Conservation (phyloP, 2,797 vertebrate genomes). For the Xerus rutilus region DNA sequence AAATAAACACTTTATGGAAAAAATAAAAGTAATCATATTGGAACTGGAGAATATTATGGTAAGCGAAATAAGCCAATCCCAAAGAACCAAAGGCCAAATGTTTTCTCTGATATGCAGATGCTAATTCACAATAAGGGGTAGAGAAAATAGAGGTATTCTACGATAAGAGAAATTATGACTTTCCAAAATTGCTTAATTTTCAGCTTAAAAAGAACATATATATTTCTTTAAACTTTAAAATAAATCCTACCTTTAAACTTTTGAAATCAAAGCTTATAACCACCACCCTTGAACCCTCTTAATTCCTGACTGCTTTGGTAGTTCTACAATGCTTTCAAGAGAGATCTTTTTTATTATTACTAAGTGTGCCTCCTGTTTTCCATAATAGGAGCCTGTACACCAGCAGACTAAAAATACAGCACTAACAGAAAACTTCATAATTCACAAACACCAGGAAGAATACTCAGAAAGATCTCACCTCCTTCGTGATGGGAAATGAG, state of each 20-base stretch:
- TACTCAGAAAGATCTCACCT: not conserved
- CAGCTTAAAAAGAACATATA: not conserved
- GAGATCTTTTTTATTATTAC: not conserved
- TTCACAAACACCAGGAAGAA: not conserved
- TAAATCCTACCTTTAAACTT: not conserved
- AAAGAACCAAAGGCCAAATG: no score
- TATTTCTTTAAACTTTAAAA: constrained; percentile 20
- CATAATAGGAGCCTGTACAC: not conserved
- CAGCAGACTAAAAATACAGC: not conserved
- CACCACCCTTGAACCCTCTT: not conserved
- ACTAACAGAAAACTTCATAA: not conserved
- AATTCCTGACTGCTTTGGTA: not conserved
- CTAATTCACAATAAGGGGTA: no score
- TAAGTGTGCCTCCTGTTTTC: not conserved
- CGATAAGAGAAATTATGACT: not conserved
- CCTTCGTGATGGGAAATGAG: not conserved
- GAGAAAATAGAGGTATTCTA: not conserved
- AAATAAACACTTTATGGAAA: not conserved
- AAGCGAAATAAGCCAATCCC: no score
- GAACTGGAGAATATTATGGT: no score
- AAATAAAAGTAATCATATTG: not conserved
- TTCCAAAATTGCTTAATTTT: not conserved
- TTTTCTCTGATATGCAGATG: no score
- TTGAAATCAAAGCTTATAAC: constrained; percentile 10
- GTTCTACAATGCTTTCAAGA: not conserved